phyloP scores from a whole-genome alignment of 2,888 invertebrate genomes.

The Boloria euphrosyne region DNA sequence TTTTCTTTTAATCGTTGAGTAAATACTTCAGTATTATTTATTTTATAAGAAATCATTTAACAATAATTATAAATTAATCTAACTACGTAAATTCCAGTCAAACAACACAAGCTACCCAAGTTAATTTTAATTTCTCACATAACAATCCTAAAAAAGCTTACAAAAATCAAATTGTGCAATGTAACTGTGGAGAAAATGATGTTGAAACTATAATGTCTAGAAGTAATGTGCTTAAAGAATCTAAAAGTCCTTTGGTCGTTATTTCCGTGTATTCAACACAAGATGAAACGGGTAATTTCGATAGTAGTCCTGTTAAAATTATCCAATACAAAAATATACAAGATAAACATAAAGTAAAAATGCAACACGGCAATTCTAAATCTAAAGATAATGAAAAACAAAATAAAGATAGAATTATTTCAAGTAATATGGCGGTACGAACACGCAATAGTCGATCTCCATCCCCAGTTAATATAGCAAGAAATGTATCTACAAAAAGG shows the following conservation, averaged over 20 bases:
- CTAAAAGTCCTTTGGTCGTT: constrained; percentile 62
- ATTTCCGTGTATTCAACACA: constrained; percentile 71
- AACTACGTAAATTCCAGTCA: constrained; percentile 43
- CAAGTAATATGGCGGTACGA: not conserved
- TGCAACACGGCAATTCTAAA: not conserved
- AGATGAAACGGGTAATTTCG: constrained; percentile 43
- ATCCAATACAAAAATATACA: constrained; percentile 32
- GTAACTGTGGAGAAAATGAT: constrained; percentile 45
- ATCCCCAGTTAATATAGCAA: constrained; percentile 34
- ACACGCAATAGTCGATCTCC: constrained; percentile 36
- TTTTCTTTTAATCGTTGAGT: no score
- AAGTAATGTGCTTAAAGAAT: constrained; percentile 42
- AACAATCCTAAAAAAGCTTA: constrained; percentile 33
- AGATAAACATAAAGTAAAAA: constrained; percentile 23
- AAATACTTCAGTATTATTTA: no score
- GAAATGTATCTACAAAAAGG: constrained; percentile 30
- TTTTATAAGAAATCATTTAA: no score
- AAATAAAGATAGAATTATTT: not conserved
- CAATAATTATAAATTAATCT: not conserved
- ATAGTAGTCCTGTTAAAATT: constrained; percentile 38
- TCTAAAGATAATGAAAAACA: constrained; percentile 2
- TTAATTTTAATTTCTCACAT: constrained; percentile 50
- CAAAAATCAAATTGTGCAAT: constrained; percentile 53
- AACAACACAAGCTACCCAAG: constrained; percentile 63
- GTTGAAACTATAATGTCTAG: constrained; percentile 35